Base-by-base conservation (phyloP, 2,888 invertebrate species). In the Xestobium rufovillosum region DNA sequence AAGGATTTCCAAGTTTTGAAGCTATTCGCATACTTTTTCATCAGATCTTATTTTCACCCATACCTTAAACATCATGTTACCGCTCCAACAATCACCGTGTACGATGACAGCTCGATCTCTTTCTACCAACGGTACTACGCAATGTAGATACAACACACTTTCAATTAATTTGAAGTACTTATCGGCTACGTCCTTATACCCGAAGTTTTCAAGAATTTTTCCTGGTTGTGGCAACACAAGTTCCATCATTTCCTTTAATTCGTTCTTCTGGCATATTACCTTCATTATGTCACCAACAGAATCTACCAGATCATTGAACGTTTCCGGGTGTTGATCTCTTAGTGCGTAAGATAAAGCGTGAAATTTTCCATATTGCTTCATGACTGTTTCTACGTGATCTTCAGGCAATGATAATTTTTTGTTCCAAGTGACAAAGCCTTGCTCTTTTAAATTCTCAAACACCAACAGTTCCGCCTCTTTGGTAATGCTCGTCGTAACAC, bases 331-430 rank as follows among this genome's bases (percentile, higher is more conserved):
- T 25, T 45, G 44, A 8, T 47, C 38, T 16, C 36, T 36, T 17
- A 52, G 28, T 2, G 44, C 53, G 28, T 49, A 48, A 3, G 50
- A 49, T 8, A 47, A n/a, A 2, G 49, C 52, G 17, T 54, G 53
- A 3, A 42, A 36, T 25, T 43, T 48, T 4, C 49, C 53, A 30
- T 49, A 45, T n/a, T 38, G 31, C 10, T 37, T 32, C 13, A 54
- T 26, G 3, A 49, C 41, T 4, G 36, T 26, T 28, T 38, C 26
- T 2, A 43, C 25, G 11, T 48, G 47, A 2, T 39, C n/a, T 4
- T 37, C 15, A 17, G 41, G 38, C 27, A 48, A 26, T 2, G 47
- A 37, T 19, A 36, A 28, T 27, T 31, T 34, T 16, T 39, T 37
- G 13, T 50, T 36, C 31, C 12, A n/a, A 12, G 26, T 17, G 39